These are phyloP conservation scores for Hypselothyrea guttata DNA, from an alignment of 2,888 invertebrate species.

Conservation along the genomic window DNA sequence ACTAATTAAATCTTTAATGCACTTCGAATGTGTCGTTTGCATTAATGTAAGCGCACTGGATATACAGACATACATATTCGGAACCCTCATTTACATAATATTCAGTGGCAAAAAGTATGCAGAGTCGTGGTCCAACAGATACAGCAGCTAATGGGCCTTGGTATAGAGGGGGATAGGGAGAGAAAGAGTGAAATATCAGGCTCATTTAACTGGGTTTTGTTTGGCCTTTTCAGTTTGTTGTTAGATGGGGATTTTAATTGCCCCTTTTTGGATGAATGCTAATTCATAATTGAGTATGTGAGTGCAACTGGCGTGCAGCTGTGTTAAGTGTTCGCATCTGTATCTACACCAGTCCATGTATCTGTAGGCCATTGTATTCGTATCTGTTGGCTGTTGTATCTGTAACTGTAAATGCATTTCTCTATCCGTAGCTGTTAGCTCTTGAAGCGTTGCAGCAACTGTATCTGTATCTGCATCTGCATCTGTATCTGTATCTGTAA, in stretches of 20 bases:
- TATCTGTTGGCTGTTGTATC: slow-evolving; percentile 3
- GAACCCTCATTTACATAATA: slow-evolving; percentile 57
- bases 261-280: slow-evolving; percentile 74
- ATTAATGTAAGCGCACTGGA: slow-evolving; percentile 45
- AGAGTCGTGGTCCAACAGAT: neutral
- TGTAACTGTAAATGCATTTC: slow-evolving; percentile 10
- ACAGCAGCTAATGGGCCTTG: too few species aligned
- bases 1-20: slow-evolving; percentile 75
- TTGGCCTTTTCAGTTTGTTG: slow-evolving; percentile 7
- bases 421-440: neutral
- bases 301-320: slow-evolving; percentile 31
- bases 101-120: slow-evolving; percentile 16
- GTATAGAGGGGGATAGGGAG: neutral
- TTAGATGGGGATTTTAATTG: slow-evolving; percentile 77
- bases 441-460: too few species aligned
- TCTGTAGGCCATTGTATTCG: slow-evolving; percentile 5
- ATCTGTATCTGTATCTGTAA: slow-evolving; percentile 6
- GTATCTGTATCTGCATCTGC: slow-evolving; percentile 5
- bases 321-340: slow-evolving; percentile 10
- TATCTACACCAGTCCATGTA: slow-evolving; percentile 10
- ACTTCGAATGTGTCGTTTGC: slow-evolving; percentile 50
- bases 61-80: slow-evolving; percentile 14
- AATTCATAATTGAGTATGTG: slow-evolving; percentile 77
- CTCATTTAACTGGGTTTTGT: slow-evolving; percentile 22
- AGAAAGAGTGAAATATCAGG: slow-evolving; percentile 1